Conservation (phyloP, 92 coral and sea anemone genomes). For the Palythoa caribaeorum region DNA sequence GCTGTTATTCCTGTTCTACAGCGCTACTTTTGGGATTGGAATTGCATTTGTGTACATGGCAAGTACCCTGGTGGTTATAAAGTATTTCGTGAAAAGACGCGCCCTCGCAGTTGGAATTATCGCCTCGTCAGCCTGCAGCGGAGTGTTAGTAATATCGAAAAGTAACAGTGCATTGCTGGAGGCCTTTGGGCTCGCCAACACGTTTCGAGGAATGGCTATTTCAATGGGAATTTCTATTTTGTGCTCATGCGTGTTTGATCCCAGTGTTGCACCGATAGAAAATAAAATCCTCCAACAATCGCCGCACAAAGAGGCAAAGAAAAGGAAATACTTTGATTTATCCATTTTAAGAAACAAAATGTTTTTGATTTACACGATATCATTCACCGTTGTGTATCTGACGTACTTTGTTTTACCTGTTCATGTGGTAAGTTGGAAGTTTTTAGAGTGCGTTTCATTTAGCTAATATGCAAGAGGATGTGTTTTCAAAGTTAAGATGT, state of each 20-base stretch:
- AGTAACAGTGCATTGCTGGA: background rate
- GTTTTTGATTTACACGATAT: background rate
- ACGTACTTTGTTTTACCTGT: background rate
- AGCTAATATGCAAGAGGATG: too few relatives aligned
- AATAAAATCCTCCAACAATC: background rate
- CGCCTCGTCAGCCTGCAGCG: background rate
- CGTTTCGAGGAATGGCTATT: background rate
- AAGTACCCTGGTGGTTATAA: background rate
- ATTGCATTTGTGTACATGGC: constrained; percentile 2
- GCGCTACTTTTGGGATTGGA: background rate
- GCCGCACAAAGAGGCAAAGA: background rate
- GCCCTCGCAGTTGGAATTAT: background rate
- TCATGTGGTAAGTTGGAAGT: constrained; percentile 6
- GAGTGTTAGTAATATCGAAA: background rate
- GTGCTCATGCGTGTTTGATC: background rate
- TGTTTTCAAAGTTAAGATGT: too few relatives aligned
- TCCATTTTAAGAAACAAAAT: background rate
- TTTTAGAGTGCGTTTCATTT: background rate
- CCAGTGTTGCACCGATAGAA: background rate
- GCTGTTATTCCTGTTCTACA: constrained; percentile 17
- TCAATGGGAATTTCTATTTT: background rate
- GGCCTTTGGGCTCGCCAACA: background rate
- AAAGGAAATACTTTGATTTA: background rate
- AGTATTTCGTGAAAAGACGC: constrained; percentile 6
- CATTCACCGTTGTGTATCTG: background rate